Conservation (phyloP, 1,140 invertebrate species). For the Lasioglossum baleicum region DNA sequence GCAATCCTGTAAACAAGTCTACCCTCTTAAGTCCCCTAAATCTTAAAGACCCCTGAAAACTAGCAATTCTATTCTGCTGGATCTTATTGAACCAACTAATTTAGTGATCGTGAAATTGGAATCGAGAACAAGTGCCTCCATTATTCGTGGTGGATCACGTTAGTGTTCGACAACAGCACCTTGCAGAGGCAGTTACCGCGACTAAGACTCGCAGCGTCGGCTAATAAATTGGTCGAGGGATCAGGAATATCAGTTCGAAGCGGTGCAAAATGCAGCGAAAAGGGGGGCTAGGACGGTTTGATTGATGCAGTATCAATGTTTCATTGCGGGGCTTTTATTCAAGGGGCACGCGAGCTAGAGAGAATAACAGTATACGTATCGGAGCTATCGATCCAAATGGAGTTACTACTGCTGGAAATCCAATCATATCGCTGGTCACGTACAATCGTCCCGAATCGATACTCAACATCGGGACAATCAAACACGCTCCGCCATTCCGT, state of each 20-base stretch:
- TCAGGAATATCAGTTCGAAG: background rate
- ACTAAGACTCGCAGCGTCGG: too few relatives aligned
- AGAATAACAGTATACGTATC: slow-evolving; percentile 36
- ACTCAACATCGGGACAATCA: slow-evolving; percentile 60
- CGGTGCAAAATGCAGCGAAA: background rate
- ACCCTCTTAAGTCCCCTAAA: too few relatives aligned
- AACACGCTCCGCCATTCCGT: slow-evolving; percentile 50
- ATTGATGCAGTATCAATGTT: slow-evolving; percentile 14
- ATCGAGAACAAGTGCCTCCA: too few relatives aligned
- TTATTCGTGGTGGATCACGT: too few relatives aligned
- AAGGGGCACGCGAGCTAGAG: background rate
- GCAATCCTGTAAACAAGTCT: too few relatives aligned
- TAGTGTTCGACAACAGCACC: too few relatives aligned
- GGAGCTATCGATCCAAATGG: slow-evolving; percentile 51
- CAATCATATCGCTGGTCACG: slow-evolving; percentile 60
- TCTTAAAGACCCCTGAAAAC: too few relatives aligned
- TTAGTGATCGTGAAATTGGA: too few relatives aligned
- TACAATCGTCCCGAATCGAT: slow-evolving; percentile 62
- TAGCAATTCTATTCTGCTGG: too few relatives aligned
- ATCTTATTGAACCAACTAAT: too few relatives aligned
- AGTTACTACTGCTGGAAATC: slow-evolving; percentile 55
- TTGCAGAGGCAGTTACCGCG: too few relatives aligned
- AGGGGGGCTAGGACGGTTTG: background rate
- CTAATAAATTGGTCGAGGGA: background rate
- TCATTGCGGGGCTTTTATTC: slow-evolving; percentile 8